Evolutionary conservation across 2,888 invertebrate genomes (phyloP).

Genomic region (Phaonia tiefii): DNA sequence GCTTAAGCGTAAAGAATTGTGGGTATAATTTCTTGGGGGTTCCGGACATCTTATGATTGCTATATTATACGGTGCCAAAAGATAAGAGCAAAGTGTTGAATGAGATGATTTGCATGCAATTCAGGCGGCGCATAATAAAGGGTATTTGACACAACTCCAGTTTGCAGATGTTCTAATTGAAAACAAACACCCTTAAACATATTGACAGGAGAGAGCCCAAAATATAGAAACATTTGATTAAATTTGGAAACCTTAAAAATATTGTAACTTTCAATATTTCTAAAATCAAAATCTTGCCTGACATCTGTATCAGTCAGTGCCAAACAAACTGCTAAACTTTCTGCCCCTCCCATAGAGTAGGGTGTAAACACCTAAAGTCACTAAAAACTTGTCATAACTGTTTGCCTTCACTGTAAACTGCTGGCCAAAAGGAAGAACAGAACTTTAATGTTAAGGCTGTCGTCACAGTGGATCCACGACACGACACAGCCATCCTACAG

Average conservation of each 20-base stretch:
- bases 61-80: not conserved
- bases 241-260: too few species aligned
- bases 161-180: too few species aligned
- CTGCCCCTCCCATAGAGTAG: too few species aligned
- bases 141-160: conserved; percentile 8
- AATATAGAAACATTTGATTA: too few species aligned
- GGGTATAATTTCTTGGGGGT: not conserved
- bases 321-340: too few species aligned
- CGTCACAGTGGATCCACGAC: too few species aligned
- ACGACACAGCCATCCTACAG: not conserved
- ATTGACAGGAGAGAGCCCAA: too few species aligned
- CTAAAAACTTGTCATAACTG: conserved; percentile 2
- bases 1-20: not conserved
- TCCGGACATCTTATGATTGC: not conserved
- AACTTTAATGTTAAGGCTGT: too few species aligned
- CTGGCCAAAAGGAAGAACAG: not conserved
- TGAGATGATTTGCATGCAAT: conserved; percentile 6
- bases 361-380: not conserved
- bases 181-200: too few species aligned
- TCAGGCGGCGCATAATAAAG: conserved; percentile 16
- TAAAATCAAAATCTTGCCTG: too few species aligned
- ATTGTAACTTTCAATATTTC: too few species aligned
- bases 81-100: not conserved
- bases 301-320: too few species aligned
- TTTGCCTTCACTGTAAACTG: not conserved